Base-by-base conservation (phyloP, 2,888 invertebrate species). In the Bimastos eiseni region DNA sequence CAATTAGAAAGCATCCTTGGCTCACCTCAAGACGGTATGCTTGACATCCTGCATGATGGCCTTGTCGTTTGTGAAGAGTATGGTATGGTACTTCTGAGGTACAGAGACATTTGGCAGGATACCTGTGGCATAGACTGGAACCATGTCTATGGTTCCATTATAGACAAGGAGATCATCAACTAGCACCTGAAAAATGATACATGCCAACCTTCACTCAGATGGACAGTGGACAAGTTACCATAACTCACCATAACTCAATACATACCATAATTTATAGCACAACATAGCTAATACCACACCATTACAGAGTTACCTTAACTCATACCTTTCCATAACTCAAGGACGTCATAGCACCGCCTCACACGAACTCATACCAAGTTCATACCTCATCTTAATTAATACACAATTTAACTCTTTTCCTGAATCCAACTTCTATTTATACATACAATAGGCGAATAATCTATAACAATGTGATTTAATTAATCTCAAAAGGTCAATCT, bases 161-260 rank as follows among this genome's bases (percentile, higher is more conserved):
- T 97, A 97, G 49, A 97, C 96, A 92, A 97, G 95, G 92, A 97
- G 95, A 94, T 98, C 97, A 94, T 98, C 97, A 92, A 97, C 97
- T 92, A 97, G 95, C 91, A 97, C 95, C 97, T 97, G 94, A 44
- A 95, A 94, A 83, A 2, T 33, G 55, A 34, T 84, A 38, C 37
- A 49, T 17, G 34, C 21, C 55, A 24, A 41, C 37, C 37, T 34
- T 55, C 33, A 19, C 70, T 89, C 21, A 55, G 41, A 38, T 37
- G 38, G 38, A 38, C 33, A 36, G 36, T 70, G n/a, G n/a, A n/a
- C 11, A 11, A 5, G 21, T 55, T 30, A 37, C 13, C 13, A 33
- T 83, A 37, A 41, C 37, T 70, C 70, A 8, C 70, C 70, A 6
- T 70, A 70, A 70, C 30, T 70, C n/a, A 70, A 55, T 55, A 55